These are phyloP conservation scores for Actinia tenebrosa DNA, from an alignment of 64 coral and sea anemone genomes.

Conservation along the genomic window DNA sequence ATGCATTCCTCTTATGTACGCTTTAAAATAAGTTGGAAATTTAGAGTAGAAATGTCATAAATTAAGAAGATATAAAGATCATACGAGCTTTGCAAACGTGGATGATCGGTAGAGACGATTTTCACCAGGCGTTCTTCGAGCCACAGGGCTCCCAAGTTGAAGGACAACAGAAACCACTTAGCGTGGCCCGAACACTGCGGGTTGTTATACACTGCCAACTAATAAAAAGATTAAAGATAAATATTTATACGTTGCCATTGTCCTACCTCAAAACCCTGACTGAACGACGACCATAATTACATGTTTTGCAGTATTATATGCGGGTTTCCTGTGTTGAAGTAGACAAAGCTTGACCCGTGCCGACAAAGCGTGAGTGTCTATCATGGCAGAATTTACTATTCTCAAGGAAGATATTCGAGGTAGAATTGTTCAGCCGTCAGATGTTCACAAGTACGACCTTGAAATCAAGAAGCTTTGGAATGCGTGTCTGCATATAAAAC, in stretches of 20 bases:
- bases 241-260: too few species aligned
- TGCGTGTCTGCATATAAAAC: neutral
- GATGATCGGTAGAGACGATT: neutral
- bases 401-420: constrained; percentile 28
- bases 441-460: constrained; percentile 1
- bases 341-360: too few species aligned
- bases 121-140: neutral
- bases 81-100: neutral
- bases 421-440: constrained; percentile 12
- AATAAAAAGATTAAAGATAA: too few species aligned
- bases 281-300: too few species aligned
- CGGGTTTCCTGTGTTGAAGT: too few species aligned
- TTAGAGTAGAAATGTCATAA: neutral
- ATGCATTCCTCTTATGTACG: neutral
- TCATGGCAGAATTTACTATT: neutral
- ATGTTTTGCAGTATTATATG: too few species aligned
- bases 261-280: too few species aligned
- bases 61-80: neutral
- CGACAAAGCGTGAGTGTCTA: neutral
- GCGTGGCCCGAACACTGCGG: too few species aligned
- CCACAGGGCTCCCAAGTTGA: neutral
- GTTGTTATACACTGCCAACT: too few species aligned
- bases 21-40: neutral
- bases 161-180: too few species aligned
- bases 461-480: constrained; percentile 51